A percentile compares a stretch with the other conserved stretches of the same genome.
These are phyloP conservation scores for Asteroscopus sphinx DNA, from an alignment of 2,888 invertebrate genomes.

Conservation along the genomic window DNA sequence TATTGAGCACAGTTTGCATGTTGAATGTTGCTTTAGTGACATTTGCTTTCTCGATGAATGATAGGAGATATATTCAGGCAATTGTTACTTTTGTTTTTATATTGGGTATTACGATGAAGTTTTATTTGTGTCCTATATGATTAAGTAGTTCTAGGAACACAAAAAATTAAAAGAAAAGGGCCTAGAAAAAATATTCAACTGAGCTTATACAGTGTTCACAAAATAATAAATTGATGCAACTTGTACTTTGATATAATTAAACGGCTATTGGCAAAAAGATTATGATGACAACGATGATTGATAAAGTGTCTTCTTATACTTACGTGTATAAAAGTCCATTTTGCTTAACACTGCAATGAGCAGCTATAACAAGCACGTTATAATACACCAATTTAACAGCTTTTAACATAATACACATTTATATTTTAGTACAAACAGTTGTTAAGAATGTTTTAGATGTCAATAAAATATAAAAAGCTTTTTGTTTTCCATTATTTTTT, in stretches of 20 bases:
- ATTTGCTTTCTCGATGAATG: conserved; percentile 80
- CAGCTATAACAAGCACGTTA: conserved; percentile 79
- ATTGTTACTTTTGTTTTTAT: conserved; percentile 76
- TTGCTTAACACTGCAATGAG: conserved; percentile 80
- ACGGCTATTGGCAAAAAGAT: conserved; percentile 59
- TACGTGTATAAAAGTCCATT: conserved; percentile 72
- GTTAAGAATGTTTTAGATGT: conserved; percentile 88
- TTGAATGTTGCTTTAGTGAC: conserved; percentile 73
- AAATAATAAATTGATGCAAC: conserved; percentile 60
- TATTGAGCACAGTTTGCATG: conserved; percentile 73
- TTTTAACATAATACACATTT: conserved; percentile 86
- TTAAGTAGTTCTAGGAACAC: conserved; percentile 53
- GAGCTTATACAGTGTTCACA: conserved; percentile 79
- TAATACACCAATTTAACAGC: conserved; percentile 82
- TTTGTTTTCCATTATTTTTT: conserved; percentile 52
- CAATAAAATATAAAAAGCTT: conserved; percentile 83
- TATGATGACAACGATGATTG: conserved; percentile 70
- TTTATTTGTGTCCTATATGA: conserved; percentile 55
- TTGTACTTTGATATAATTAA: conserved; percentile 58
- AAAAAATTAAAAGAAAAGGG: conserved; percentile 42
- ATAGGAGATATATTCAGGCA: conserved; percentile 72
- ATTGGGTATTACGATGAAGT: conserved; percentile 65
- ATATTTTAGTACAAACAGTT: conserved; percentile 89
- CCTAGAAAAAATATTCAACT: conserved; percentile 59
- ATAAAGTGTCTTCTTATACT: conserved; percentile 73